Conservation (phyloP, 2,888 invertebrate species). For the Agriotes lineatus region DNA sequence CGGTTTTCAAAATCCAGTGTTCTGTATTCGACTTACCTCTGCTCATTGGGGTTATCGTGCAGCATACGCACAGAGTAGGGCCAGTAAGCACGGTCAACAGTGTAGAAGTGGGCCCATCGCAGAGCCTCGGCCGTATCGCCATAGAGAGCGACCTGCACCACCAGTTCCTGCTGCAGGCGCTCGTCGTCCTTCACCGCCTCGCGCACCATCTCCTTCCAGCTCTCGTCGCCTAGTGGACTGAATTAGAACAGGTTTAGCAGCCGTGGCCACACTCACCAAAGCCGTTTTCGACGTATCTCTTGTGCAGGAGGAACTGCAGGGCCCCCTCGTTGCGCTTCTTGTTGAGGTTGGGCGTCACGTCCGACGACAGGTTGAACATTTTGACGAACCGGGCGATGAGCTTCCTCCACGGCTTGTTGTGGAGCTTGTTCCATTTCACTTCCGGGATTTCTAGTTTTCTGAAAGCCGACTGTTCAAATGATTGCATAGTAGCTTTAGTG, state of each 20-base stretch:
- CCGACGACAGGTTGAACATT: conserved; percentile 78
- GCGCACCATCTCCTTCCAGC: conserved; percentile 86
- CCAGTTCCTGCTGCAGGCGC: conserved; percentile 75
- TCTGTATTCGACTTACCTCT: no score
- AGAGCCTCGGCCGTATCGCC: conserved; percentile 78
- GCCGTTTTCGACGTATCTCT: conserved; percentile 80
- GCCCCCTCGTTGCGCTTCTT: conserved; percentile 81
- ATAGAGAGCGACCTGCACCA: conserved; percentile 71
- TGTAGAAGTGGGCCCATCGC: conserved; percentile 78
- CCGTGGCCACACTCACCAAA: conserved; percentile 72
- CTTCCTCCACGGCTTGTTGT: conserved; percentile 82
- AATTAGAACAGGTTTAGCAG: no score
- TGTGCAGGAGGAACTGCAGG: conserved; percentile 81
- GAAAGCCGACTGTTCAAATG: no score
- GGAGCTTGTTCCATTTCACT: conserved; percentile 78
- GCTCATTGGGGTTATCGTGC: conserved; percentile 60
- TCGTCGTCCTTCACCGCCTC: conserved; percentile 76
- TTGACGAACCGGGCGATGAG: conserved; percentile 82
- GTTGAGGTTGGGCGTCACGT: conserved; percentile 79
- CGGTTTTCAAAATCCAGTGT: no score
- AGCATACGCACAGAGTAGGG: conserved; percentile 68
- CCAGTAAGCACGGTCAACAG: conserved; percentile 71
- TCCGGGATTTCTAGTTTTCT: conserved; percentile 74
- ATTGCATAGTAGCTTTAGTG: no score
- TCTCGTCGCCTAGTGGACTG: conserved; percentile 68